Percentiles rank a stretch among this genome's conserved stretches.
Conservation (phyloP, 2,797 vertebrate species). For the Buphagus erythrorhynchus region DNA sequence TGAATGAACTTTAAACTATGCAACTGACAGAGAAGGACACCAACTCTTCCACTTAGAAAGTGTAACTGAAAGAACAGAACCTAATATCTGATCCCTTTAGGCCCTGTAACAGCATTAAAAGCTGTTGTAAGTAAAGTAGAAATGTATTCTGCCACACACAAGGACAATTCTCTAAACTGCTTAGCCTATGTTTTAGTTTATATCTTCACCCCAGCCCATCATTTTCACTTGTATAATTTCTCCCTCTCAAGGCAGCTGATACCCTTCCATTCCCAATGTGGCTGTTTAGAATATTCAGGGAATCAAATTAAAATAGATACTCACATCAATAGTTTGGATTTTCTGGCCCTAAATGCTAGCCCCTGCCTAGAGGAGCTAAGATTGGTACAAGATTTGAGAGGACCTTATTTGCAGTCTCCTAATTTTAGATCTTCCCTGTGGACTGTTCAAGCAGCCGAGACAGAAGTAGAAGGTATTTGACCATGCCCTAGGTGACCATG, state of each 20-base stretch:
- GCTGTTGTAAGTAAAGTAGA: neutral
- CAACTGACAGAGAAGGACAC: neutral
- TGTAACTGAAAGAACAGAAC: neutral
- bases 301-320: slow-evolving; percentile 48
- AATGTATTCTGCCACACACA: neutral
- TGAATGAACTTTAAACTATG: neutral
- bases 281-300: slow-evolving; percentile 4
- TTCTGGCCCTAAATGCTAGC: slow-evolving; percentile 1
- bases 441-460: neutral
- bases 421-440: slow-evolving; percentile 21
- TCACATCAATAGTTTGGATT: slow-evolving; percentile 41
- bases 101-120: neutral
- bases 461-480: neutral
- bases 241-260: neutral
- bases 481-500: neutral
- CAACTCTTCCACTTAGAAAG: neutral
- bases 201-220: neutral
- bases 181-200: neutral
- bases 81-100: neutral
- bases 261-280: neutral
- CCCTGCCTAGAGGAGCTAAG: slow-evolving; percentile 20
- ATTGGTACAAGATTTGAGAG: slow-evolving; percentile 12
- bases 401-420: slow-evolving; percentile 21
- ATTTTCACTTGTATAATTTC: neutral
- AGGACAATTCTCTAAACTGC: neutral